Evolutionary conservation across 2,113 vertebrate species (phyloP).

Genomic region (Charina bottae): DNA sequence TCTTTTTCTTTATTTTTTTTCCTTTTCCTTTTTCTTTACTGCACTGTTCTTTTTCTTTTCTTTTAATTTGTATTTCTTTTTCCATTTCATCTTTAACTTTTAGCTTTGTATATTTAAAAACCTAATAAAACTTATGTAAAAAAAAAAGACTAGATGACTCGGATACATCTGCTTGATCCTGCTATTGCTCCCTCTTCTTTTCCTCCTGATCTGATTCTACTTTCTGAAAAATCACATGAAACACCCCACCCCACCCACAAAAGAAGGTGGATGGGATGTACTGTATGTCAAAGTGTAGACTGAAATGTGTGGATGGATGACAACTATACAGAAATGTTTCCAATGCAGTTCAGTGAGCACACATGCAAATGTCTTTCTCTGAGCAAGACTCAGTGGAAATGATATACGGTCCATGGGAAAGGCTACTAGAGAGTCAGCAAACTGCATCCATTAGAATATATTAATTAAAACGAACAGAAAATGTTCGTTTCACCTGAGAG

Average conservation of each 20-base stretch:
- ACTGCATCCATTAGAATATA: background rate
- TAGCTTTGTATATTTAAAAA: too few relatives aligned
- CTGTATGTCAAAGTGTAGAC: background rate
- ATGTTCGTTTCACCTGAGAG: too few relatives aligned
- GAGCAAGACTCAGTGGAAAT: background rate
- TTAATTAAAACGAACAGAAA: background rate
- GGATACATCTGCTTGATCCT: background rate
- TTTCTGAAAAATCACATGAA: background rate
- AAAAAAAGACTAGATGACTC: background rate
- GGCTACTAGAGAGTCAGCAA: background rate
- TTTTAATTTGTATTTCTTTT: too few relatives aligned
- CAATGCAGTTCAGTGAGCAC: background rate
- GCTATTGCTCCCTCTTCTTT: too few relatives aligned
- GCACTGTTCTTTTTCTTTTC: too few relatives aligned
- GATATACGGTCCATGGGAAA: background rate
- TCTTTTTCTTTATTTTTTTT: too few relatives aligned
- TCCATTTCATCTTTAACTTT: too few relatives aligned
- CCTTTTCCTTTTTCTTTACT: too few relatives aligned
- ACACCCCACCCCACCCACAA: background rate
- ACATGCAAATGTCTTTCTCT: background rate
- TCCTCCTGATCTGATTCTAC: background rate
- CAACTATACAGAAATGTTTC: background rate
- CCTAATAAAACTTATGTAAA: too few relatives aligned
- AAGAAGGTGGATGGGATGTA: background rate
- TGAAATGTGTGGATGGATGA: background rate